Evolutionary conservation across 2,888 invertebrate species (phyloP), one percentile per base, ranked within the genome.

Genomic region (Pasiphila rectangulata): DNA sequence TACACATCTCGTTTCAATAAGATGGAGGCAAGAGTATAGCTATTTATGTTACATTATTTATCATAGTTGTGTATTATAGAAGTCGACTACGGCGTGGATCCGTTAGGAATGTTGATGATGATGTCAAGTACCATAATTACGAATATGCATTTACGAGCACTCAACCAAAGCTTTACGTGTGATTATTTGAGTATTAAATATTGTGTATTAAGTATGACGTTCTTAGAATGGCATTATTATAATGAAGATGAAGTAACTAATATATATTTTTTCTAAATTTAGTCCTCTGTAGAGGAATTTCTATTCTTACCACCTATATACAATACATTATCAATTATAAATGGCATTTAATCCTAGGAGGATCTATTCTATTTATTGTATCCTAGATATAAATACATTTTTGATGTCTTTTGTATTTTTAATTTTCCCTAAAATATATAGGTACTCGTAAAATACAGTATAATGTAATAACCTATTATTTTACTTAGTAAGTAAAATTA

Each of bases 101-200:
- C n/a, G n/a, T n/a, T n/a, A n/a, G n/a, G n/a, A n/a, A n/a, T n/a
- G n/a, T n/a, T n/a, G n/a, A n/a, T n/a, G n/a, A n/a, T n/a, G n/a
- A n/a, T n/a, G n/a, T n/a, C n/a, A n/a, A n/a, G n/a, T n/a, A n/a
- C n/a, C n/a, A n/a, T 30, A 50, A 46, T 37, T 46, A 43, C 43
- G 38, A 27, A 23, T 43, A 43, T 41, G 45, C 37, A 47, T 44
- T 42, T 41, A 42, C 45, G 5, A 45, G 37, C 40, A 29, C 27
- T 49, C 45, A 45, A 48, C 52, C 45, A 49, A 49, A 53, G 45
- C 44, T 48, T 44, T 50, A 53, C 40, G 29, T 50, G 45, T 50
- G 12, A 46, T 45, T 45, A 45, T 39, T 49, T 16, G 27, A 44
- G 27, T 50, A 40, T 40, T 42, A 44, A 39, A 39, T 49, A 44